Conservation (phyloP, 2,797 vertebrate genomes). For the Telmatherina bonti region DNA sequence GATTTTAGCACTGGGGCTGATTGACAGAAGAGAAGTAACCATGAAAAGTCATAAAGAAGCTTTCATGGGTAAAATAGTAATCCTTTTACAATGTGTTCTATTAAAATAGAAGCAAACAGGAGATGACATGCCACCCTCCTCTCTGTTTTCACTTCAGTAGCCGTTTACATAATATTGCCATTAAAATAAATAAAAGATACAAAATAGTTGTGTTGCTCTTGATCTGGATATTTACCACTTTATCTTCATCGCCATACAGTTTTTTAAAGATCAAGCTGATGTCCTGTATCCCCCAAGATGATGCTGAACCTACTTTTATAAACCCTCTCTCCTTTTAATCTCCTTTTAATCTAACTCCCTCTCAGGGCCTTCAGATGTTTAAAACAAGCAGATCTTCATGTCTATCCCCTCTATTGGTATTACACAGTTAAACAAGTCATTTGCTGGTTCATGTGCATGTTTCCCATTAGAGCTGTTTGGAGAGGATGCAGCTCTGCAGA, state of each 20-base stretch:
- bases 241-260: not conserved
- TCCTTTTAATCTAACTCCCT: conserved; percentile 11
- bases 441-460: conserved; percentile 64
- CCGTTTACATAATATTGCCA: not conserved
- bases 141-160: not conserved
- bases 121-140: not conserved
- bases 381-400: conserved; percentile 59
- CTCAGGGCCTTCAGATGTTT: conserved; percentile 44
- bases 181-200: not conserved
- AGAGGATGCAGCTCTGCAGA: conserved; percentile 75
- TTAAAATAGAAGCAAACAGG: not conserved
- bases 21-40: not conserved
- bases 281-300: not conserved
- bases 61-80: not conserved
- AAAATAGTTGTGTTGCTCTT: not conserved
- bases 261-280: not conserved
- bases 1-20: not conserved
- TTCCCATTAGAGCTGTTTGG: conserved; percentile 79
- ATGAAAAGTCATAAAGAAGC: not conserved
- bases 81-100: not conserved
- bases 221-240: not conserved
- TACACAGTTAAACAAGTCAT: conserved; percentile 75
- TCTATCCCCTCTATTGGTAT: conserved; percentile 43
- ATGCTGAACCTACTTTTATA: conserved; percentile 12
- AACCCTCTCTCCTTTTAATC: not conserved